These are phyloP conservation scores for Harmothoe impar DNA, from an alignment of 2,888 invertebrate species.

Conservation along the genomic window DNA sequence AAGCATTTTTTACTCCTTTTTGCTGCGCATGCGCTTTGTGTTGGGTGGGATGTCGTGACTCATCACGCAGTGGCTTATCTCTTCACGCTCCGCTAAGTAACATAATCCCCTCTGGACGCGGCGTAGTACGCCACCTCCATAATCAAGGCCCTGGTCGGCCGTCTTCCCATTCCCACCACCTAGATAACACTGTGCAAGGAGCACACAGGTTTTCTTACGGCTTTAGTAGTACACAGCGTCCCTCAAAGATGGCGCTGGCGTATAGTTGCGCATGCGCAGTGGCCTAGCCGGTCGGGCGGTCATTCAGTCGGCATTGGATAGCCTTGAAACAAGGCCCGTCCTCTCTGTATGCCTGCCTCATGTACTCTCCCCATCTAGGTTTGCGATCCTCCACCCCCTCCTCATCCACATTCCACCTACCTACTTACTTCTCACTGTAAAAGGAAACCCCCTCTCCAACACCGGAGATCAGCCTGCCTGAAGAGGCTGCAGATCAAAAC, in stretches of 20 bases:
- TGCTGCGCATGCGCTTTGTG: not conserved
- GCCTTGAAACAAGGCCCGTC: too few species aligned
- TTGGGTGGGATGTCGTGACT: slow-evolving; percentile 11
- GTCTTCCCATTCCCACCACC: not conserved
- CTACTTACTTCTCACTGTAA: too few species aligned
- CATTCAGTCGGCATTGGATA: not conserved
- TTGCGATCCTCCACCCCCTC: not conserved
- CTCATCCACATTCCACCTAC: not conserved
- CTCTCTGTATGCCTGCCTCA: not conserved
- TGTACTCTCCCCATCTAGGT: not conserved
- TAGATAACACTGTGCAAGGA: too few species aligned
- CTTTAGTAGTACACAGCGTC: not conserved
- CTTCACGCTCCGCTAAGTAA: slow-evolving; percentile 42
- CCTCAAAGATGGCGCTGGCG: slow-evolving; percentile 12
- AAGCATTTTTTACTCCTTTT: too few species aligned
- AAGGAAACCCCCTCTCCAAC: not conserved
- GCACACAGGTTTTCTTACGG: too few species aligned
- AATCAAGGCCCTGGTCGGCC: not conserved
- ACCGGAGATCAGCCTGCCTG: not conserved
- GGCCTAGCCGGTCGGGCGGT: not conserved
- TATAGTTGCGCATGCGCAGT: not conserved
- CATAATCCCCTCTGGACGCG: slow-evolving; percentile 31
- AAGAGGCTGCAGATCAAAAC: slow-evolving; percentile 34
- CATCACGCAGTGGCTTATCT: slow-evolving; percentile 30
- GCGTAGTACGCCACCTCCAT: not conserved